These are phyloP conservation scores for Eulemur rufifrons DNA, from an alignment of 2,113 vertebrate species.

Conservation along the genomic window DNA sequence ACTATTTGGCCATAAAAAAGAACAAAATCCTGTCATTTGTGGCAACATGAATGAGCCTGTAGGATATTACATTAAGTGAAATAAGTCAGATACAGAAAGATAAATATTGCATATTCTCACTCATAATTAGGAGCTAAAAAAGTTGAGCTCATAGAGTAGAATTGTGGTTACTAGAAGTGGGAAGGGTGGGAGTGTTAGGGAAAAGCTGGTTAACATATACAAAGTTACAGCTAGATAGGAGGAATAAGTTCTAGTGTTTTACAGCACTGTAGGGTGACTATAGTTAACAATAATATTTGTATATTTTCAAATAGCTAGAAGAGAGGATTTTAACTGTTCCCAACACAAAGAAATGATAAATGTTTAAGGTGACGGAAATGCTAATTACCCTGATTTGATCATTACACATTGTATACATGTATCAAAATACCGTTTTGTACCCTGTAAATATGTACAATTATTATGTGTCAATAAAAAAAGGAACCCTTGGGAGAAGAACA, in stretches of 20 bases:
- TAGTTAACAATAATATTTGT: background rate
- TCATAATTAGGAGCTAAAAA: background rate
- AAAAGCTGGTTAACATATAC: background rate
- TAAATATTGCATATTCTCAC: background rate
- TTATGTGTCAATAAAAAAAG: background rate
- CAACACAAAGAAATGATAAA: background rate
- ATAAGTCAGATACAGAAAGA: background rate
- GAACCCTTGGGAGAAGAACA: background rate
- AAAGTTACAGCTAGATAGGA: background rate
- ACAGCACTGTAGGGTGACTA: background rate
- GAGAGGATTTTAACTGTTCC: background rate
- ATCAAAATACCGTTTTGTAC: background rate
- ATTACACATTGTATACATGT: background rate
- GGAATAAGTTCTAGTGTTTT: background rate
- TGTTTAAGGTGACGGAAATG: background rate
- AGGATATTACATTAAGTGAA: background rate
- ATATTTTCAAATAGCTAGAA: background rate
- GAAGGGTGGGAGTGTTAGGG: background rate
- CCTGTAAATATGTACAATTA: background rate
- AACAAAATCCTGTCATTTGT: background rate
- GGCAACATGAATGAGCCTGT: background rate
- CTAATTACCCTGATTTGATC: background rate
- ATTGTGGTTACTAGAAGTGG: background rate
- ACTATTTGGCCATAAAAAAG: background rate
- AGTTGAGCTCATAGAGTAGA: background rate